Evolutionary conservation across 1,140 invertebrate genomes (phyloP).

Genomic region (Drosophila nebulosa): DNA sequence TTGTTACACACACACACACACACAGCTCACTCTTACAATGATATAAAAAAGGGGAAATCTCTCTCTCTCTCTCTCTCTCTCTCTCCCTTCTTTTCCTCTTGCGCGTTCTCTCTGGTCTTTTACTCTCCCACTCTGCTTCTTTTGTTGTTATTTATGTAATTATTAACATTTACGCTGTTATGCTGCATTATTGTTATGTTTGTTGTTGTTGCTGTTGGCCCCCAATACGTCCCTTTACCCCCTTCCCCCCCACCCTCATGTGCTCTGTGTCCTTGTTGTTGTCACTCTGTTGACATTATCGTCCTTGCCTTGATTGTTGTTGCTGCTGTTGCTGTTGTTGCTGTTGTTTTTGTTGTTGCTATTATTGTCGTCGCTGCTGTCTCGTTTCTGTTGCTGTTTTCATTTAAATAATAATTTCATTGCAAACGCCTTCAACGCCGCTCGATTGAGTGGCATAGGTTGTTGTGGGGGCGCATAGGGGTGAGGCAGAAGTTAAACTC

Average conservation of each 20-base stretch:
- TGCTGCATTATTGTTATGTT: conserved; percentile 27
- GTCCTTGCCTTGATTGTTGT: conserved; percentile 48
- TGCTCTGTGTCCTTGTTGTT: not conserved
- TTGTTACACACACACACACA: conserved; percentile 16
- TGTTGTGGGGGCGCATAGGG: too few relatives aligned
- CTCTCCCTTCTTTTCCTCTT: conserved; percentile 11
- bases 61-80: not conserved
- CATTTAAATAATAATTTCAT: conserved; percentile 79
- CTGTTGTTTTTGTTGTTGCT: conserved; percentile 46
- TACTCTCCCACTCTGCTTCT: conserved; percentile 42
- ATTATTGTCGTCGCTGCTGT: conserved; percentile 22
- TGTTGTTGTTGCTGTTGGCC: conserved; percentile 25
- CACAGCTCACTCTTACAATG: not conserved
- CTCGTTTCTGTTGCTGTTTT: conserved; percentile 63
- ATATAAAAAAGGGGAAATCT: not conserved
- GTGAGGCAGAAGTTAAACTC: too few relatives aligned
- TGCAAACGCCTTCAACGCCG: conserved; percentile 59
- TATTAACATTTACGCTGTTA: conserved; percentile 72
- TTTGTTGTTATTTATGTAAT: conserved; percentile 77
- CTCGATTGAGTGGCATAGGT: not conserved
- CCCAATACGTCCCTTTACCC: not conserved
- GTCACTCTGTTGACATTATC: conserved; percentile 24
- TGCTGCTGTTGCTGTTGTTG: too few relatives aligned
- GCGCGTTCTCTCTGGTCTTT: conserved; percentile 24
- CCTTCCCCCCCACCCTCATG: not conserved